phyloP scores from a whole-genome alignment of 2,797 vertebrate genomes.

The Threskiornis aethiopicus region DNA sequence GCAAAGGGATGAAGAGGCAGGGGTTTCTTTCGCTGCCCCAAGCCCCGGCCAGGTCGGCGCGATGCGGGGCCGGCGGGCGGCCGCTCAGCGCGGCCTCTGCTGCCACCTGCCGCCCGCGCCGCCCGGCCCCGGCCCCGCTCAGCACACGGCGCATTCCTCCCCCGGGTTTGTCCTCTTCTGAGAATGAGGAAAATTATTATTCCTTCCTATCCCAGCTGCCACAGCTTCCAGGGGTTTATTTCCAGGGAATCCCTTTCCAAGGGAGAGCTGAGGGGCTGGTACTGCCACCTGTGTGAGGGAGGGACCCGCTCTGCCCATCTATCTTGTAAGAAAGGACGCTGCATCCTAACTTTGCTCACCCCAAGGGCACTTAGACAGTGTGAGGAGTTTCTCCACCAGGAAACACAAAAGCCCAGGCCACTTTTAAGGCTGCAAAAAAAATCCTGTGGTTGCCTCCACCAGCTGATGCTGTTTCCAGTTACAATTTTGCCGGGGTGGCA shows the following conservation, averaged over 20 bases:
- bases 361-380: rapidly evolving
- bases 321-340: neutral
- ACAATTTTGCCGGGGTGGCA: rapidly evolving
- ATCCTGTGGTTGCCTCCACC: neutral
- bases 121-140: too few species aligned
- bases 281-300: neutral
- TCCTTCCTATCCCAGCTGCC: neutral
- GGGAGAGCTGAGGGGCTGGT: neutral
- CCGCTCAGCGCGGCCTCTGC: constrained; percentile 29
- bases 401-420: neutral
- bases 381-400: rapidly evolving
- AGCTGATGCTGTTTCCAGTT: neutral
- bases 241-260: neutral
- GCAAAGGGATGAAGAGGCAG: too few species aligned
- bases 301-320: too few species aligned
- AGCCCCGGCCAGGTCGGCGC: neutral
- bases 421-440: neutral
- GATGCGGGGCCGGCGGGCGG: neutral
- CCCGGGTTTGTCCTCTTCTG: rapidly evolving
- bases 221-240: neutral
- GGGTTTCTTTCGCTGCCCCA: neutral
- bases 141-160: rapidly evolving
- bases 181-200: neutral
- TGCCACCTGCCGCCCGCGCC: constrained; percentile 53
- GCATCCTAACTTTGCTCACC: rapidly evolving